A percentile compares a stretch with the other conserved stretches of the same genome.
These are phyloP conservation scores for Psettodes erumei DNA, from an alignment of 2,113 vertebrate species.

Conservation along the genomic window DNA sequence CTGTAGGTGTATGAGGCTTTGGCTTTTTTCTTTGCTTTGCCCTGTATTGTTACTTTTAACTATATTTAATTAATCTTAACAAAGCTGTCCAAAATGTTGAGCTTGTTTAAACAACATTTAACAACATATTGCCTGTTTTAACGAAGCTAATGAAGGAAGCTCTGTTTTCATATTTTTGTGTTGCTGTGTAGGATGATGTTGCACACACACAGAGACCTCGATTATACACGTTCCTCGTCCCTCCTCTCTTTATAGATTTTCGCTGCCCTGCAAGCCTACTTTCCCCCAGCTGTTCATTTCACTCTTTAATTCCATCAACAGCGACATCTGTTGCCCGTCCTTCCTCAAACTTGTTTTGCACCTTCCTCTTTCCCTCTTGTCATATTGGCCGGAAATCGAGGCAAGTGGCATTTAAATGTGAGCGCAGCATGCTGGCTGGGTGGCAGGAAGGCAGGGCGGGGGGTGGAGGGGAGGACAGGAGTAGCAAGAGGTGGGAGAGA, in stretches of 20 bases:
- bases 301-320: slow-evolving; percentile 2
- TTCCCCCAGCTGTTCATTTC: neutral
- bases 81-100: neutral
- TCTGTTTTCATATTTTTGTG: neutral
- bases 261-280: neutral
- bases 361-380: neutral
- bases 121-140: neutral
- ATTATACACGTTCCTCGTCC: neutral
- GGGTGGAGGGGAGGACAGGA: slow-evolving; percentile 12
- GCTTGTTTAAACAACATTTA: neutral
- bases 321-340: slow-evolving; percentile 16
- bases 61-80: neutral
- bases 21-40: neutral
- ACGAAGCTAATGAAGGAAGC: neutral
- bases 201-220: neutral
- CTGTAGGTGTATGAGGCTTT: neutral
- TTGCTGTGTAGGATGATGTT: neutral
- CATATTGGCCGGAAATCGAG: slow-evolving; percentile 30
- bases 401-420: slow-evolving; percentile 47
- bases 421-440: slow-evolving; percentile 12
- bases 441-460: slow-evolving; percentile 35
- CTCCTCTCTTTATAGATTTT: neutral
- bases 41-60: neutral
- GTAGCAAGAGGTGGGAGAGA: slow-evolving; percentile 19
- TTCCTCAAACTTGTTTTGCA: slow-evolving; percentile 17